Conservation (phyloP, 2,113 vertebrate species). For the Eudorcas thomsonii region DNA sequence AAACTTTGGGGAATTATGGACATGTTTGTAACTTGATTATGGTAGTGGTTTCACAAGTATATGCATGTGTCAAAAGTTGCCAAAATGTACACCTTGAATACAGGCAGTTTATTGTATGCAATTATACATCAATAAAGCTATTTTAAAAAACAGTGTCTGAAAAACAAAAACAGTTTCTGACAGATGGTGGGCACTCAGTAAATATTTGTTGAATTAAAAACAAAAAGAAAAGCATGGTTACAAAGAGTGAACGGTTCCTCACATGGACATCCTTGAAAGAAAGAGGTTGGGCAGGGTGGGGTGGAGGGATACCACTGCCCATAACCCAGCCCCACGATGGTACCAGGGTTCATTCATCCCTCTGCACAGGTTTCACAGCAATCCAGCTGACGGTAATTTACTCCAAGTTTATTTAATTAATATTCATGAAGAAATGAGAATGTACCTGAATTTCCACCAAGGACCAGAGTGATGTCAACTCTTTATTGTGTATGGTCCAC, state of each 20-base stretch:
- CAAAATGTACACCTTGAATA: neutral
- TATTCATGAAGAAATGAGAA: neutral
- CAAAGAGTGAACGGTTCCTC: neutral
- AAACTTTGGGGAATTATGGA: neutral
- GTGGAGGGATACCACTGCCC: accelerated
- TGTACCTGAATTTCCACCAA: neutral
- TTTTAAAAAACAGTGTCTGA: neutral
- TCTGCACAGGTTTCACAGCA: neutral
- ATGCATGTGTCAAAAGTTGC: neutral
- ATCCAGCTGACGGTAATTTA: neutral
- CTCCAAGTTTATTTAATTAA: neutral
- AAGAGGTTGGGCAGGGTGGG: neutral
- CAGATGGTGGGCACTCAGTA: neutral
- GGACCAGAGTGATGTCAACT: neutral
- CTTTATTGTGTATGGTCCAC: neutral
- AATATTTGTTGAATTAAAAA: neutral
- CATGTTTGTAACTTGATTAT: neutral
- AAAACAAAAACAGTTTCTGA: neutral
- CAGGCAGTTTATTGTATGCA: neutral
- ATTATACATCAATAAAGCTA: neutral
- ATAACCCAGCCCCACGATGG: neutral
- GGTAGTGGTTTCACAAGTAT: neutral
- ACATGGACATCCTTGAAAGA: neutral
- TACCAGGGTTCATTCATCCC: neutral
- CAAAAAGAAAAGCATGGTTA: neutral